These are phyloP conservation scores for Dolichomitus sp. DNA, from an alignment of 2,888 invertebrate genomes.

Conservation along the genomic window DNA sequence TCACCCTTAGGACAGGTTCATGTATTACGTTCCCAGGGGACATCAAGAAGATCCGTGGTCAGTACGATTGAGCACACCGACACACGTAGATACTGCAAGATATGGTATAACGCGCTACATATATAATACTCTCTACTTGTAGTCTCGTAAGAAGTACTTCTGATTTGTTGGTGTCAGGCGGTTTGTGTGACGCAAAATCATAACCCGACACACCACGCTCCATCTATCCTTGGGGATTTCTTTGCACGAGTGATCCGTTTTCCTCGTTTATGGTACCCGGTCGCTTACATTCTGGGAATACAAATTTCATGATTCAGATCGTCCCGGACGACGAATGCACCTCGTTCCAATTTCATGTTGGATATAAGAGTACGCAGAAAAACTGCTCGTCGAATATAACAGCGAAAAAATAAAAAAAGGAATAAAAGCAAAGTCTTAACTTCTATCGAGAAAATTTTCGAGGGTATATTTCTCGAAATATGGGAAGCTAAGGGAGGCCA, in stretches of 20 bases:
- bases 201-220: not conserved
- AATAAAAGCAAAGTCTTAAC: not conserved
- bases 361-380: not conserved
- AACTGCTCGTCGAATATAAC: not conserved
- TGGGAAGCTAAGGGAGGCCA: not conserved
- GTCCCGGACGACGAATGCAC: not conserved
- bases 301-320: conserved; percentile 9
- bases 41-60: not conserved
- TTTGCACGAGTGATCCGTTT: conserved; percentile 25
- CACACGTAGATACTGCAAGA: not conserved
- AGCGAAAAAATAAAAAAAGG: not conserved
- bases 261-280: conserved; percentile 4
- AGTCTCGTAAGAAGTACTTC: not conserved
- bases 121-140: not conserved
- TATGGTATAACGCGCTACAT: not conserved
- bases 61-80: not conserved
- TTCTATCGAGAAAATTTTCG: conserved; percentile 28
- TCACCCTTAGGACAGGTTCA: not conserved
- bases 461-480: not conserved
- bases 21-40: not conserved
- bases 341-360: conserved; percentile 10
- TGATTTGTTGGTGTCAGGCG: conserved; percentile 18
- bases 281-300: conserved; percentile 1
- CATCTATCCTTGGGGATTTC: conserved; percentile 10
- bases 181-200: conserved; percentile 10